Evolutionary conservation across 2,888 invertebrate species (phyloP), one percentile per base, ranked within the genome.

Genomic region (Melolontha melolontha): DNA sequence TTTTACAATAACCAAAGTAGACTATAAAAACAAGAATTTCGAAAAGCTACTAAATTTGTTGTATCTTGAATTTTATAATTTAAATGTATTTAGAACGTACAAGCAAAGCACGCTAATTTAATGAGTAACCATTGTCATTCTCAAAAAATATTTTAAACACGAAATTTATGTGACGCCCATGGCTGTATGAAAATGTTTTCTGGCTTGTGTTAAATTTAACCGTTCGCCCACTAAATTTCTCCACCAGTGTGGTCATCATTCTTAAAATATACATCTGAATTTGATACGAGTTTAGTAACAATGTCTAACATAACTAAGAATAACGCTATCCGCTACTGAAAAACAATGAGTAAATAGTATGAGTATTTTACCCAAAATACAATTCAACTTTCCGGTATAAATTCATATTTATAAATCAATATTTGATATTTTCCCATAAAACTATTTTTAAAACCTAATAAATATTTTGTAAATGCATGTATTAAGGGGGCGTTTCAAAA

Each of bases 141-240:
- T 47, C 34, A 10, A 34, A 47, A 62, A 62, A 47, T 11, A 62
- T 39, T 62, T 62, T 34, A 39, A 16, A 47, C 47, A 10, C n/a
- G 44, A 47, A 29, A 39, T 62, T 47, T 62, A 47, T 62, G 34
- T 47, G 47, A 47, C 59, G 14, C 44, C 68, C 67, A 65, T 59
- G 67, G 57, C 10, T 10, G 8, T 64, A 67, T 66, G 67, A 47
- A 41, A 34, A 47, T 47, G 34, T 49, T 62, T 55, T 62, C 39
- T 62, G 68, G 73, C 73, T 73, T 67, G 65, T 29, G 55, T 68
- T 73, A 73, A 72, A 72, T 70, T 68, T 52, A 69, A 69, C 40
- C 11, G 42, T 29, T 67, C 71, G 73, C 73, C 73, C 69, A 73
- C 73, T 52, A 47, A 59, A 70, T 71, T 65, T 67, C 34, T 41